Base-by-base conservation (phyloP, 2,113 vertebrate species). In the Corydoras sp. region DNA sequence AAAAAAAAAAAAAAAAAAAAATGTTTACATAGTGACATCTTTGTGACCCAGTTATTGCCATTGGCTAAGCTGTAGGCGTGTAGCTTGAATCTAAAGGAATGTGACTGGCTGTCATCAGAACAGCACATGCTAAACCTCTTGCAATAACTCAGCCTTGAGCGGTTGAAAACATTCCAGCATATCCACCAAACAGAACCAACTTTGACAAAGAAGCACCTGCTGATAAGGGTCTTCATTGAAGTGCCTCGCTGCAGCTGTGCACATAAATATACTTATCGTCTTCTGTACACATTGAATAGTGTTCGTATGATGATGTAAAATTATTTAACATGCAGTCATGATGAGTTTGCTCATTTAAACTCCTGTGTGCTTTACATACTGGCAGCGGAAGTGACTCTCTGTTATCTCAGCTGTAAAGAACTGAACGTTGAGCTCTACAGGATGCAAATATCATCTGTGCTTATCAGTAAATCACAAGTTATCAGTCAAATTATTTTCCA, bases 61-160 rank as follows among this genome's bases (percentile, higher is more conserved):
- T 86, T 87, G 86, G 86, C 65, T 71, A 58, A 78, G 29, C 61
- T 30, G 18, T 67, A 84, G 87, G 84, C 60, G 80, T 70, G 69
- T 64, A 24, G 18, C 18, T 53, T 2, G 35, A 43, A 10, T 63
- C 11, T 24, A 15, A 14, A 67, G 53, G 51, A 32, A 2, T 18
- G 31, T 18, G 30, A 29, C 51, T 66, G 65, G 24, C 4, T 31
- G 53, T 66, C 13, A 64, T 24, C 1, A 4, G 8, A 43, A 53
- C 30, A 70, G n/a, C 9, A 12, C 51, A 14, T 62, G n/a, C n/a
- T 61, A 58, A 60, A 13, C 56, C 24, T 18, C 13, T 51, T 15
- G 15, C 56, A 0, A 2, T 48, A 4, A 15, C 30, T 50, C 58
- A 54, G 51, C 71, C 63, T 70, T 60, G 50, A 60, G 58, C 30